phyloP scores from a whole-genome alignment of 2,113 vertebrate genomes.

The Ictalurus furcatus region DNA sequence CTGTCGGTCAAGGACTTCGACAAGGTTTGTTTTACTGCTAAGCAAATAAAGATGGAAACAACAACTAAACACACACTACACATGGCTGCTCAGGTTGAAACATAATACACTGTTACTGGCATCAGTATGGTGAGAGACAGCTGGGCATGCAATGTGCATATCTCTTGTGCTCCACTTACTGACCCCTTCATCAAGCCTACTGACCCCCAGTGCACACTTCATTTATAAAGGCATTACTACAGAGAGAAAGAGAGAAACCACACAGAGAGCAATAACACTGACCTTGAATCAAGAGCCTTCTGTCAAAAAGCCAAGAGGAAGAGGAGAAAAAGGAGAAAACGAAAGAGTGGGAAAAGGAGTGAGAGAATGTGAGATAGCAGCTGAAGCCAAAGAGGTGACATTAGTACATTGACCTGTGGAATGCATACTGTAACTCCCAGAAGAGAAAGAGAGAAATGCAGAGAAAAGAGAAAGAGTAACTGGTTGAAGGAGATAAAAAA shows the following conservation, averaged over 20 bases:
- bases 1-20: background rate
- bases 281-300: slow-evolving; percentile 55
- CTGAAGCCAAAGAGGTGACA: slow-evolving; percentile 57
- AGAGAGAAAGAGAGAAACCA: slow-evolving; percentile 10
- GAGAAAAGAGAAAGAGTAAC: slow-evolving; percentile 15
- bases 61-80: background rate
- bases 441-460: slow-evolving; percentile 16
- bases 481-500: slow-evolving; percentile 22
- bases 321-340: slow-evolving; percentile 41
- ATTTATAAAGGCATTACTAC: slow-evolving; percentile 13
- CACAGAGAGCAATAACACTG: slow-evolving; percentile 52
- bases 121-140: background rate
- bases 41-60: slow-evolving; percentile 22
- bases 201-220: background rate
- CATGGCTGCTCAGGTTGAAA: slow-evolving; percentile 1
- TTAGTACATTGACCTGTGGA: slow-evolving; percentile 59
- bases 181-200: background rate
- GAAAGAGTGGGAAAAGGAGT: slow-evolving; percentile 20
- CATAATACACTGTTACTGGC: background rate
- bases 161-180: slow-evolving; percentile 4
- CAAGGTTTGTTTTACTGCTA: background rate
- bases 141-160: background rate
- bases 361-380: slow-evolving; percentile 40
- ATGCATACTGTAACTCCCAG: slow-evolving; percentile 45
- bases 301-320: slow-evolving; percentile 46